phyloP scores from a whole-genome alignment of 2,888 invertebrate genomes.

The Heliconius aoede region DNA sequence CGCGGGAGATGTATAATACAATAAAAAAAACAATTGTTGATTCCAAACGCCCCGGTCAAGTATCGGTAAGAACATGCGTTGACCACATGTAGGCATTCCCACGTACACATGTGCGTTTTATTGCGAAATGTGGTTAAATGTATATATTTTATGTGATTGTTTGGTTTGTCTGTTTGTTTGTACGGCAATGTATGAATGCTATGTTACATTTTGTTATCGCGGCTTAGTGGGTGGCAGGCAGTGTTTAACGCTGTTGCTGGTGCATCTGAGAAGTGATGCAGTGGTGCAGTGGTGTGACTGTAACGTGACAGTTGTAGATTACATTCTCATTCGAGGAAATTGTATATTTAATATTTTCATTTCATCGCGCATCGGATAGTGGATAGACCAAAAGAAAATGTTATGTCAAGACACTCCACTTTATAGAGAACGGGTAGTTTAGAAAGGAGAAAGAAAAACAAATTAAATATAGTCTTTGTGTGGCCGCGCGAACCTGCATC shows the following conservation, averaged over 20 bases:
- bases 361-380: too few species aligned
- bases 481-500: not conserved
- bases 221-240: not conserved
- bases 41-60: slow-evolving; percentile 19
- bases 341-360: too few species aligned
- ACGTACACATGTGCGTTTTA: slow-evolving; percentile 36
- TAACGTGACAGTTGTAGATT: not conserved
- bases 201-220: not conserved
- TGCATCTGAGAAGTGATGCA: not conserved
- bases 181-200: not conserved
- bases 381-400: too few species aligned
- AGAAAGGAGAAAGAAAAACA: too few species aligned
- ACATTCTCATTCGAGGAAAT: too few species aligned
- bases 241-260: not conserved
- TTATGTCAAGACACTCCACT: too few species aligned
- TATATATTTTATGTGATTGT: slow-evolving; percentile 8
- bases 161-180: not conserved
- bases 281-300: not conserved
- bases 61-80: slow-evolving; percentile 23
- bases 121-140: slow-evolving; percentile 36
- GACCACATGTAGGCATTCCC: slow-evolving; percentile 29
- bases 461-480: too few species aligned
- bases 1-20: not conserved
- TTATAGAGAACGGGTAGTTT: too few species aligned
- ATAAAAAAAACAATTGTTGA: slow-evolving; percentile 13